phyloP scores from a whole-genome alignment of 1,140 invertebrate genomes.

The Heliothis virescens region DNA sequence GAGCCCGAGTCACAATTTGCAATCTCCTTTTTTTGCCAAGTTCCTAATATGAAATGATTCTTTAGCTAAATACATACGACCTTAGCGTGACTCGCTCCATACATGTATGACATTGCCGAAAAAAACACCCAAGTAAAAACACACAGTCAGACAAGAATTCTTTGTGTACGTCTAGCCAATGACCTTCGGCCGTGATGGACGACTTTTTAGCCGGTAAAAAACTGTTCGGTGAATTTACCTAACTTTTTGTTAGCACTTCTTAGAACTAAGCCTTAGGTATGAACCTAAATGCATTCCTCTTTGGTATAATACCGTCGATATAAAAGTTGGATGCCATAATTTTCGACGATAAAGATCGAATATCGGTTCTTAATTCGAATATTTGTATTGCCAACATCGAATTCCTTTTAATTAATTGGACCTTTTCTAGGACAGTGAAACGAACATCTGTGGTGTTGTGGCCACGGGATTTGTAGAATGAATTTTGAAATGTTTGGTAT shows the following conservation, averaged over 20 bases:
- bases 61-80: slow-evolving; percentile 73
- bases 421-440: slow-evolving; percentile 55
- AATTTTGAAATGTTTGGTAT: slow-evolving; percentile 31
- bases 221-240: slow-evolving; percentile 83
- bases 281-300: slow-evolving; percentile 72
- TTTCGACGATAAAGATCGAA: slow-evolving; percentile 77
- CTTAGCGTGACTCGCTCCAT: slow-evolving; percentile 74
- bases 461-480: slow-evolving; percentile 9
- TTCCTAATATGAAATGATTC: slow-evolving; percentile 77
- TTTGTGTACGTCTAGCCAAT: slow-evolving; percentile 80
- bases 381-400: slow-evolving; percentile 54
- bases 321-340: slow-evolving; percentile 80
- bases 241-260: slow-evolving; percentile 81
- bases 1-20: slow-evolving; percentile 53
- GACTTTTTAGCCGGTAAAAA: slow-evolving; percentile 77
- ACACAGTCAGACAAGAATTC: slow-evolving; percentile 76
- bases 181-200: slow-evolving; percentile 80
- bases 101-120: slow-evolving; percentile 79
- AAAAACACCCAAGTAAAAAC: slow-evolving; percentile 76
- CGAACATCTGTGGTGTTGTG: background rate
- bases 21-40: slow-evolving; percentile 61
- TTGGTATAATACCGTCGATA: slow-evolving; percentile 74
- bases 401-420: slow-evolving; percentile 60
- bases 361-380: slow-evolving; percentile 57
- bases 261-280: slow-evolving; percentile 79